Conservation (phyloP, 2,888 invertebrate species). For the Ditula angustiorana region DNA sequence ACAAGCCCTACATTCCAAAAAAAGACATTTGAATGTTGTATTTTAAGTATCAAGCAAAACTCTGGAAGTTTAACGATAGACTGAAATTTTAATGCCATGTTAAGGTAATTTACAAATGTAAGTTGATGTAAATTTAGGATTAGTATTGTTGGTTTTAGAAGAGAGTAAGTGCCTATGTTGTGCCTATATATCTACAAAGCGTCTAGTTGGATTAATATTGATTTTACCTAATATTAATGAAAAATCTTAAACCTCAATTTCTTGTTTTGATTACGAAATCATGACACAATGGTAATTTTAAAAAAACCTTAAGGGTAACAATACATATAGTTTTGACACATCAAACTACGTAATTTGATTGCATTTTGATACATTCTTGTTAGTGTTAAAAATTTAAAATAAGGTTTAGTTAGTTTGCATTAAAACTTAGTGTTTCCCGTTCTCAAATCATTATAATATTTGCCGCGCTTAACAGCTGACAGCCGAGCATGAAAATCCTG, state of each 20-base stretch:
- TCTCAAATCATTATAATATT: too few species aligned
- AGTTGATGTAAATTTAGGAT: slow-evolving; percentile 31
- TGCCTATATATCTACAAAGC: slow-evolving; percentile 15
- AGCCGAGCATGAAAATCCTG: background rate
- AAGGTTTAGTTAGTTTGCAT: too few species aligned
- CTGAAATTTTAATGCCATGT: slow-evolving; percentile 39
- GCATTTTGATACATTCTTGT: too few species aligned
- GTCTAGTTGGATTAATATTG: slow-evolving; percentile 10
- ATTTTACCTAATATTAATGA: slow-evolving; percentile 1
- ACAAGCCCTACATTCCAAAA: slow-evolving; percentile 34
- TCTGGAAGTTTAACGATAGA: slow-evolving; percentile 40
- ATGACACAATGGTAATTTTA: background rate
- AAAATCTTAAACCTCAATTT: background rate
- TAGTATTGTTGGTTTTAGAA: slow-evolving; percentile 29
- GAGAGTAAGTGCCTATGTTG: slow-evolving; percentile 17
- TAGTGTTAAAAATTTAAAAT: too few species aligned
- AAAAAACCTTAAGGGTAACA: too few species aligned
- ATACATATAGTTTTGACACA: too few species aligned
- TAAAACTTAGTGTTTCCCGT: too few species aligned
- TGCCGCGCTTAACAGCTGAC: background rate
- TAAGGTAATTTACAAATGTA: slow-evolving; percentile 34
- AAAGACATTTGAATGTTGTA: slow-evolving; percentile 28
- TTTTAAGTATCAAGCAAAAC: slow-evolving; percentile 23
- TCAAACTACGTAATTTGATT: too few species aligned
- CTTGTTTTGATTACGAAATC: background rate